Evolutionary conservation across 2,113 vertebrate genomes (phyloP).

Genomic region (Himantopus leucocephalus): DNA sequence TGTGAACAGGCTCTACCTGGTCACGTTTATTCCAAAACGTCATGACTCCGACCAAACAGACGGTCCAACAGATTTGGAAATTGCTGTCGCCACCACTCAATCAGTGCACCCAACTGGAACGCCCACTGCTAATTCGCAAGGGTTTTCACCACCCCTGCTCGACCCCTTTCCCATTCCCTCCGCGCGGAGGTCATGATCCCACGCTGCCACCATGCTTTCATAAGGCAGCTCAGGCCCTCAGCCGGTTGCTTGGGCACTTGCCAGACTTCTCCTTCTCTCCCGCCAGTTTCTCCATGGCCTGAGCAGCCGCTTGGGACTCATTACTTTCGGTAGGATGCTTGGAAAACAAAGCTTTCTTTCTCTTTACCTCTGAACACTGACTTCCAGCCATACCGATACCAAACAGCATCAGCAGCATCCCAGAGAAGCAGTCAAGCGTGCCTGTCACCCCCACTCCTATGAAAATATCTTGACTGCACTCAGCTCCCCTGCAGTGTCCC

Average conservation of each 20-base stretch:
- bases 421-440: not conserved
- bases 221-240: not conserved
- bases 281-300: not conserved
- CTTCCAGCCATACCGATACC: not conserved
- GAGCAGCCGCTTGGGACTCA: not conserved
- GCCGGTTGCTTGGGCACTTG: not conserved
- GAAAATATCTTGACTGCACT: not conserved
- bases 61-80: not conserved
- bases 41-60: not conserved
- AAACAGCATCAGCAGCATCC: not conserved
- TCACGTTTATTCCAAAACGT: rapidly evolving
- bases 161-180: not conserved
- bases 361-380: not conserved
- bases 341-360: not conserved
- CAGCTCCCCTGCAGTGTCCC: not conserved
- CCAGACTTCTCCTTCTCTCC: not conserved
- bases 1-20: not conserved
- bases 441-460: not conserved
- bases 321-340: not conserved
- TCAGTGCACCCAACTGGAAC: not conserved
- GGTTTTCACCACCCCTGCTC: not conserved
- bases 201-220: not conserved
- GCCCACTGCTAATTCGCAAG: not conserved
- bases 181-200: not conserved
- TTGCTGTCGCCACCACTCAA: rapidly evolving